A percentile compares a stretch with the other conserved stretches of the same genome.
Evolutionary conservation across 2,113 vertebrate species (phyloP).

Genomic region (Halcyon senegalensis): DNA sequence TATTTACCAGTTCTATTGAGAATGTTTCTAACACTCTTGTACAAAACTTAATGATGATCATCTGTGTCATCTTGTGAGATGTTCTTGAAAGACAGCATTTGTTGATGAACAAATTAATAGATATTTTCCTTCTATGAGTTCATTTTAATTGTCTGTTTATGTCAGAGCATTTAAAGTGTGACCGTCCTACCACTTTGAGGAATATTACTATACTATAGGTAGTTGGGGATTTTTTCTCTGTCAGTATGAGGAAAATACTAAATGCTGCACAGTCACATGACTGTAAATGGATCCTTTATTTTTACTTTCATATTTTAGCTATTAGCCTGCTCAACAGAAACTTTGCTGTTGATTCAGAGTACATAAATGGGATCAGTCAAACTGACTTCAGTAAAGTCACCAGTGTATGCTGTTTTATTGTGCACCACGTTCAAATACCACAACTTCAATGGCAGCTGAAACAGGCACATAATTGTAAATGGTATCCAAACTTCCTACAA

Average conservation of each 20-base stretch:
- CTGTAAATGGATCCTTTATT: not conserved
- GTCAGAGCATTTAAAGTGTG: not conserved
- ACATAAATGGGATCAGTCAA: not conserved
- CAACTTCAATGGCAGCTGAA: not conserved
- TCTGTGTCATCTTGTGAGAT: not conserved
- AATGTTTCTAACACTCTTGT: not conserved
- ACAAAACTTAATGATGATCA: not conserved
- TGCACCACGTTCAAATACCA: not conserved
- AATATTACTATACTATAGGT: not conserved
- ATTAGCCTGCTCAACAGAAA: not conserved
- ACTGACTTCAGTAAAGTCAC: not conserved
- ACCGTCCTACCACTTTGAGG: not conserved
- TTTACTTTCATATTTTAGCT: not conserved
- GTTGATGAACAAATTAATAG: constrained; percentile 1
- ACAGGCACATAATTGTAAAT: not conserved
- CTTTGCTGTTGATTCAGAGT: not conserved
- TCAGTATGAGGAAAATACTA: not conserved
- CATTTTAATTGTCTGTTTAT: not conserved
- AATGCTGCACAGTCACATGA: not conserved
- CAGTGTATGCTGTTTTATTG: not conserved
- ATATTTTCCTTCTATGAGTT: not conserved
- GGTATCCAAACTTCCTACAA: not conserved
- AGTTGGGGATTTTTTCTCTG: not conserved
- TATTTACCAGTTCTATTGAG: not conserved
- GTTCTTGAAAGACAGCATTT: not conserved